These are phyloP conservation scores for Agapostemon virescens DNA, from an alignment of 2,888 invertebrate genomes.

Conservation along the genomic window DNA sequence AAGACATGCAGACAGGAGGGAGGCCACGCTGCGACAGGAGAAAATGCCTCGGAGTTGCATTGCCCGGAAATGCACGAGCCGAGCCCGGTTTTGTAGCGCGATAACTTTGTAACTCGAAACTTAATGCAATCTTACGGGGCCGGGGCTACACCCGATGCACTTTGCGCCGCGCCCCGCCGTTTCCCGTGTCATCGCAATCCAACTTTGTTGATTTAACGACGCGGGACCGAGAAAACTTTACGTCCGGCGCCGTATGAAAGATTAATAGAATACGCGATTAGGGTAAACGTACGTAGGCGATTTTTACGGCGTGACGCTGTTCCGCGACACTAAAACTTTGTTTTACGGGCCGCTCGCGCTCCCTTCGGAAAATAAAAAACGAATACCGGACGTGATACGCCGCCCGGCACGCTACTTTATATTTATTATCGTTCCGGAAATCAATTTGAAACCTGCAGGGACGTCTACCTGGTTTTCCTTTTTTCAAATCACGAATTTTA, in stretches of 20 bases:
- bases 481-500: background rate
- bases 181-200: slow-evolving; percentile 33
- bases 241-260: slow-evolving; percentile 22
- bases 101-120: slow-evolving; percentile 24
- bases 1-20: background rate
- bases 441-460: background rate
- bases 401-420: background rate
- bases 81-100: slow-evolving; percentile 28
- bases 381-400: slow-evolving; percentile 9
- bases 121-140: slow-evolving; percentile 31
- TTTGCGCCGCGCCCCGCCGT: background rate
- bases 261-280: slow-evolving; percentile 44
- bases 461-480: background rate
- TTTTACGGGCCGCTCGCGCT: slow-evolving; percentile 12
- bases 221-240: slow-evolving; percentile 22
- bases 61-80: slow-evolving; percentile 6
- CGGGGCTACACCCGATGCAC: slow-evolving; percentile 17
- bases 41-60: background rate
- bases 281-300: slow-evolving; percentile 29
- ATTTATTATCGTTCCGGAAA: background rate
- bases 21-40: no score
- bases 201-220: slow-evolving; percentile 38
- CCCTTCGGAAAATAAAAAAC: background rate
- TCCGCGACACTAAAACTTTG: slow-evolving; percentile 5
- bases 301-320: slow-evolving; percentile 10